These are phyloP conservation scores for Gymnodraco acuticeps DNA, from an alignment of 2,797 vertebrate species.

Conservation along the genomic window DNA sequence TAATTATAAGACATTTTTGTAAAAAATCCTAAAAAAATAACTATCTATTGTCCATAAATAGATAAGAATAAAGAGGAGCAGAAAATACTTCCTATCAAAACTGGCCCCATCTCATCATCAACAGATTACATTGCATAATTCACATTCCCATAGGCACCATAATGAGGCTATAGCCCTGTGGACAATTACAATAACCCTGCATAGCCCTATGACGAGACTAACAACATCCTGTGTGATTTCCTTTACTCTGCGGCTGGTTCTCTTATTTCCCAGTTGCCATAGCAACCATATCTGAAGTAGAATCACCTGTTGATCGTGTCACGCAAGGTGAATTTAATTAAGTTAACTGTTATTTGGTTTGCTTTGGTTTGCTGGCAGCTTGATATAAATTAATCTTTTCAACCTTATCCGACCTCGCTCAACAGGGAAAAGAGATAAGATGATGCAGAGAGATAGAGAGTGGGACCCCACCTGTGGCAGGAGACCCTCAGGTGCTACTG, in stretches of 20 bases:
- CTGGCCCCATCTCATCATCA: not conserved
- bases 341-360: constrained; percentile 14
- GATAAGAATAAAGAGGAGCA: not conserved
- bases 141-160: not conserved
- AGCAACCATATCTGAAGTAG: not conserved
- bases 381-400: constrained; percentile 12
- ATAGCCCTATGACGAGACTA: not conserved
- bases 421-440: no score
- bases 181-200: not conserved
- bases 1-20: no score
- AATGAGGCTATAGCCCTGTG: not conserved
- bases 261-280: not conserved
- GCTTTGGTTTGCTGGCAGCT: not conserved
- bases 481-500: not conserved
- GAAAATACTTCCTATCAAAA: not conserved
- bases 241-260: not conserved
- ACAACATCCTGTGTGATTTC: constrained; percentile 8
- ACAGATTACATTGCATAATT: not conserved
- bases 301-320: not conserved
- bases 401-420: not conserved
- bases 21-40: no score
- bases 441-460: not conserved
- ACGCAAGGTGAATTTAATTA: not conserved
- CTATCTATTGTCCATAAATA: not conserved
- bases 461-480: not conserved